Evolutionary conservation across 1,140 invertebrate genomes (phyloP).

Genomic region (Brachionus plicatilis): DNA sequence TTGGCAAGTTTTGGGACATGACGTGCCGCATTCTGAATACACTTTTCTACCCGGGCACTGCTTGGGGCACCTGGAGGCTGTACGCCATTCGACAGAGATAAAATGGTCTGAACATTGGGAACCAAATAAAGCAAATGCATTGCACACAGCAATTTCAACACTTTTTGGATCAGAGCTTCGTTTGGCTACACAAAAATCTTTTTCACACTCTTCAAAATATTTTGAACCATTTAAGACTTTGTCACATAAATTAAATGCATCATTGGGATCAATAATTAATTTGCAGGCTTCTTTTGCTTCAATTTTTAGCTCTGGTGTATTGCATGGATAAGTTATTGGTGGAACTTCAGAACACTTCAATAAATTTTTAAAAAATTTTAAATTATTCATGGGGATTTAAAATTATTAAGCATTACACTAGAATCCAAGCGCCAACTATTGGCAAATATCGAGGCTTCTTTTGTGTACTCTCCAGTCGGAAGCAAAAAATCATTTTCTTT

Average conservation of each 20-base stretch:
- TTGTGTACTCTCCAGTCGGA: constrained; percentile 57
- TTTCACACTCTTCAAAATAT: constrained; percentile 63
- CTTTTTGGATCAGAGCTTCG: constrained; percentile 42
- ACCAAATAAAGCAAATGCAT: constrained; percentile 69
- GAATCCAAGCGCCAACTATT: constrained; percentile 61
- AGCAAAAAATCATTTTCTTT: constrained; percentile 58
- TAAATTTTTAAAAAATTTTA: too few relatives aligned
- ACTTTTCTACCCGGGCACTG: constrained; percentile 61
- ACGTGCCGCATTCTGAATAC: constrained; percentile 67
- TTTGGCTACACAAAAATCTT: constrained; percentile 70
- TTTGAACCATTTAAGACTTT: constrained; percentile 47
- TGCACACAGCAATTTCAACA: constrained; percentile 63
- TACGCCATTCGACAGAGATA: constrained; percentile 66
- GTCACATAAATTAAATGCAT: not conserved
- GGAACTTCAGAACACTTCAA: constrained; percentile 25
- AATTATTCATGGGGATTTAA: too few relatives aligned
- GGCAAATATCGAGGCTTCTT: constrained; percentile 60
- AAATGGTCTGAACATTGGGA: constrained; percentile 67
- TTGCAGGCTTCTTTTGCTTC: not conserved
- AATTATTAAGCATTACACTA: not conserved
- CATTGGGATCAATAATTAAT: not conserved
- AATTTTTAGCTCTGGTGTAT: not conserved
- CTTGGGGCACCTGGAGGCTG: constrained; percentile 70
- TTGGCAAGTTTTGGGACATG: constrained; percentile 68
- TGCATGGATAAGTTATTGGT: not conserved